These are phyloP conservation scores for Cephus nigrinus DNA, from an alignment of 2,888 invertebrate species.

Conservation along the genomic window DNA sequence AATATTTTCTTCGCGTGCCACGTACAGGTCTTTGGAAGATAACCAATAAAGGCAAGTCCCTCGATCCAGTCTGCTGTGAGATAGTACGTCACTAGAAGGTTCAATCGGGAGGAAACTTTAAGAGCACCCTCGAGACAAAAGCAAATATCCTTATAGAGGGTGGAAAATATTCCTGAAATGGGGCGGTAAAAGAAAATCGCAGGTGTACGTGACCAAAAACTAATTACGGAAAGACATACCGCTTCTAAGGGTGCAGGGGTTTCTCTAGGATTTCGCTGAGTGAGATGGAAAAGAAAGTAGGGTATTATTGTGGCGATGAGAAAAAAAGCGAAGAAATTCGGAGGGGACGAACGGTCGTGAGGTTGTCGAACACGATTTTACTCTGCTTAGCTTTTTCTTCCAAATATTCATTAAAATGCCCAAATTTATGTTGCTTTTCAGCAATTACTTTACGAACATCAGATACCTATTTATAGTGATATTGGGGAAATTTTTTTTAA, in stretches of 20 bases:
- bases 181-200: neutral
- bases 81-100: neutral
- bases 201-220: neutral
- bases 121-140: neutral
- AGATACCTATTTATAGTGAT: too few species aligned
- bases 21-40: neutral
- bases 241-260: neutral
- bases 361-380: neutral
- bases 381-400: neutral
- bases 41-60: neutral
- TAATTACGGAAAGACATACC: neutral
- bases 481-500: too few species aligned
- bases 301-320: neutral
- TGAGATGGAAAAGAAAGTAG: neutral
- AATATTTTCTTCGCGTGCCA: neutral
- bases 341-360: neutral
- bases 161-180: neutral
- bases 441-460: too few species aligned
- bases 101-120: neutral
- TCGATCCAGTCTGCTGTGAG: neutral
- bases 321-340: neutral
- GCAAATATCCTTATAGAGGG: neutral
- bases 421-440: too few species aligned
- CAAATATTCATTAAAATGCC: too few species aligned
- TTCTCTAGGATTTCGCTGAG: neutral